Percentiles rank a stretch among this genome's conserved stretches.
Evolutionary conservation across 2,113 vertebrate genomes (phyloP).

Genomic region (Silurus asotus): DNA sequence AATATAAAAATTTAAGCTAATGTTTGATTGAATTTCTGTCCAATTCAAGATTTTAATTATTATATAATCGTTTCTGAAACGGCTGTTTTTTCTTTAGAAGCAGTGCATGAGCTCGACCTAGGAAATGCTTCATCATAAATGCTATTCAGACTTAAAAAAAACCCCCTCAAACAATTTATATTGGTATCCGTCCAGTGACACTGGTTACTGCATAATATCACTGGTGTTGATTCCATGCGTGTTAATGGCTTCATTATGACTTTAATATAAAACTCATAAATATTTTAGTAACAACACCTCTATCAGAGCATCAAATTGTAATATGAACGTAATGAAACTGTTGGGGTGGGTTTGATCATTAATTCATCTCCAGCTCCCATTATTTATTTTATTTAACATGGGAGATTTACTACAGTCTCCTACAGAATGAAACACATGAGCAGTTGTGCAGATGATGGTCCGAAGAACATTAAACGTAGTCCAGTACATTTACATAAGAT

Average conservation of each 20-base stretch:
- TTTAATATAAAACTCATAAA: background rate
- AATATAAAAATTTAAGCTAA: background rate
- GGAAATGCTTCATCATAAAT: too few species aligned
- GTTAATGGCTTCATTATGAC: background rate
- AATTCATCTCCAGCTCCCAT: background rate
- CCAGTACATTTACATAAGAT: background rate
- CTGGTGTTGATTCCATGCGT: background rate
- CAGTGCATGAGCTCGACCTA: background rate
- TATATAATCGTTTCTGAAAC: background rate
- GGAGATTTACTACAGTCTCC: background rate
- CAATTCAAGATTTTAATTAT: background rate
- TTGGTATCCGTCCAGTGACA: too few species aligned
- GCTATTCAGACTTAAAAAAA: too few species aligned
- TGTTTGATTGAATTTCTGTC: background rate
- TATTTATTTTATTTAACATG: constrained; percentile 8
- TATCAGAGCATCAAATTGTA: background rate
- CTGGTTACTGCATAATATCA: background rate
- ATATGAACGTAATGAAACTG: background rate
- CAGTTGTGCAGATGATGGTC: too few species aligned
- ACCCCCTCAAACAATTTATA: too few species aligned
- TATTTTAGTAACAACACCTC: background rate
- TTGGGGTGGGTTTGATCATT: background rate
- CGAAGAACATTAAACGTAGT: too few species aligned
- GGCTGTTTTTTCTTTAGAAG: background rate
- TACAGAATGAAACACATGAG: too few species aligned